These are phyloP conservation scores for Microcebus jonahi DNA, from an alignment of 2,113 vertebrate genomes.

Conservation along the genomic window DNA sequence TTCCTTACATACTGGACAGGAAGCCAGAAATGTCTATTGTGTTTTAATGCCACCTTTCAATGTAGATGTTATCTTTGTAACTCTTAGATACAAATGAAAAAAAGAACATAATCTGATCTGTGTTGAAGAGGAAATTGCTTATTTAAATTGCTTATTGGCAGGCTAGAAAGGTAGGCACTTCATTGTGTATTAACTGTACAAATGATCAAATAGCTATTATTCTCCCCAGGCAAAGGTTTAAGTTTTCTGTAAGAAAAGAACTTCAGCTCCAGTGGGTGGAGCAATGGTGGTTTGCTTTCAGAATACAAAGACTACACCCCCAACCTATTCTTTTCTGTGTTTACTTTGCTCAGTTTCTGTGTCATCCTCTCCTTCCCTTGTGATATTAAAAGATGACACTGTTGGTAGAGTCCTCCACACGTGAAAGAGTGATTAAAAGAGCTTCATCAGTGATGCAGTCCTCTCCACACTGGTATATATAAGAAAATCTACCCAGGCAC, in stretches of 20 bases:
- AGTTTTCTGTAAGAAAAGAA: not conserved
- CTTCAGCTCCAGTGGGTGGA: not conserved
- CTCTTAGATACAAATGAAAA: not conserved
- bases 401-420: not conserved
- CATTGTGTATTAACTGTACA: not conserved
- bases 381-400: conserved; percentile 12
- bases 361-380: not conserved
- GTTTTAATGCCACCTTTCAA: not conserved
- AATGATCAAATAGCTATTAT: conserved; percentile 6
- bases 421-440: not conserved
- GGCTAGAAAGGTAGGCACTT: not conserved
- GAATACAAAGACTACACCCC: not conserved
- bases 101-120: conserved; percentile 31
- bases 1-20: not conserved
- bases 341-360: not conserved
- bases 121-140: conserved; percentile 32
- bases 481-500: not conserved
- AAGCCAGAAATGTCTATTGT: conserved; percentile 19
- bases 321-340: not conserved
- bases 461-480: not conserved
- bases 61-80: conserved; percentile 6
- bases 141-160: not conserved
- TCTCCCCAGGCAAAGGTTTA: not conserved
- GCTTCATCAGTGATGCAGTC: not conserved
- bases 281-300: not conserved